A percentile compares a stretch with the other conserved stretches of the same genome.
These are phyloP conservation scores for Aramus guarauna DNA, from an alignment of 2,113 vertebrate species.

Conservation along the genomic window DNA sequence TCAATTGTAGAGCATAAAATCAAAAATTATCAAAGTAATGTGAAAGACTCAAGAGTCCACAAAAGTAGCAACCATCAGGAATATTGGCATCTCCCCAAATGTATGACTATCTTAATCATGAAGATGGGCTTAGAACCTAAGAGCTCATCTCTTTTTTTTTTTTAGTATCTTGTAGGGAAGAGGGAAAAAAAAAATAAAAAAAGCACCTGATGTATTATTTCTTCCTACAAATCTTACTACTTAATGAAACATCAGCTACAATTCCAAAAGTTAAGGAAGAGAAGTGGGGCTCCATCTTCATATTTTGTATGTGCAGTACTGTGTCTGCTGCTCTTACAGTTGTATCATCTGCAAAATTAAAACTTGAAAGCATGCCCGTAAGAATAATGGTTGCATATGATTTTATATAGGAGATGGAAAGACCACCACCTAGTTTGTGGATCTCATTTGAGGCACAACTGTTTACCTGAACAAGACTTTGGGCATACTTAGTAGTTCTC, in stretches of 20 bases:
- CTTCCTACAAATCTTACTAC: not conserved
- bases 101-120: not conserved
- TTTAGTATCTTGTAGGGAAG: not conserved
- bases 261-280: not conserved
- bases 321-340: accelerated
- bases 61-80: not conserved
- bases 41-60: not conserved
- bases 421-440: not conserved
- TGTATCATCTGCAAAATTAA: not conserved
- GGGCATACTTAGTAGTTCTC: not conserved
- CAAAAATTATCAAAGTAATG: not conserved
- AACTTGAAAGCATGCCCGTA: not conserved
- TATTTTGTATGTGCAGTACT: not conserved
- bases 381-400: not conserved
- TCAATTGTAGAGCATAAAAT: not conserved
- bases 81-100: not conserved
- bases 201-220: not conserved
- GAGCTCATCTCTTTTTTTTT: not conserved
- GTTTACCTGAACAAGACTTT: not conserved
- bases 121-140: not conserved
- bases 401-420: not conserved
- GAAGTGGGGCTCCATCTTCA: not conserved
- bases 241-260: not conserved
- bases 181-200: too few species aligned
- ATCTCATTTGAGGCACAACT: not conserved